Evolutionary conservation across 2,113 vertebrate genomes (phyloP).

Genomic region (Ia io): DNA sequence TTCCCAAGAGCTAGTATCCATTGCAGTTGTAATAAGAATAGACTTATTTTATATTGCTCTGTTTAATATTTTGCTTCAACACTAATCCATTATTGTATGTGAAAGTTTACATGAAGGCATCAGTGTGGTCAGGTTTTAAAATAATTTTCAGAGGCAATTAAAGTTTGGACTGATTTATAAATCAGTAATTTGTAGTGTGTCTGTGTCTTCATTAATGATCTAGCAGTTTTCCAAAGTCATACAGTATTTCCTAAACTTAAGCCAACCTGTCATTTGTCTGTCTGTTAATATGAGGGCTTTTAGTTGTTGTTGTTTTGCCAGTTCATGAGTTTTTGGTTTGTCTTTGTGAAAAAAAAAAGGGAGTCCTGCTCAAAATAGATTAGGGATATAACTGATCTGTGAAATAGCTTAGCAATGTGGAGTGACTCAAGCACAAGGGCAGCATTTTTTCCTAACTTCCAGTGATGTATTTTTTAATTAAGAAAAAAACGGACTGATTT

Average conservation of each 20-base stretch:
- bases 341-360: background rate
- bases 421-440: background rate
- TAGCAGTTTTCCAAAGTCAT: background rate
- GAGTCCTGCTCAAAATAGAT: fast-evolving
- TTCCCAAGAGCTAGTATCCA: background rate
- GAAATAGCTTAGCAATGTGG: background rate
- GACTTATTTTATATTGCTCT: background rate
- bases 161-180: background rate
- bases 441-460: background rate
- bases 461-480: background rate
- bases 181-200: background rate
- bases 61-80: background rate
- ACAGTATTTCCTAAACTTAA: background rate
- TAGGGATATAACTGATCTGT: background rate
- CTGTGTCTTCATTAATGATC: background rate
- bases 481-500: background rate
- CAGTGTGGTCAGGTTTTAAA: background rate
- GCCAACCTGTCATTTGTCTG: background rate
- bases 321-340: background rate
- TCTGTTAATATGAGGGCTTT: background rate
- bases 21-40: background rate
- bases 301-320: background rate
- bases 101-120: background rate
- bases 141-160: background rate
- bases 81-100: background rate